Conservation (phyloP, 2,888 invertebrate genomes). For the Rhogogaster chlorosoma region DNA sequence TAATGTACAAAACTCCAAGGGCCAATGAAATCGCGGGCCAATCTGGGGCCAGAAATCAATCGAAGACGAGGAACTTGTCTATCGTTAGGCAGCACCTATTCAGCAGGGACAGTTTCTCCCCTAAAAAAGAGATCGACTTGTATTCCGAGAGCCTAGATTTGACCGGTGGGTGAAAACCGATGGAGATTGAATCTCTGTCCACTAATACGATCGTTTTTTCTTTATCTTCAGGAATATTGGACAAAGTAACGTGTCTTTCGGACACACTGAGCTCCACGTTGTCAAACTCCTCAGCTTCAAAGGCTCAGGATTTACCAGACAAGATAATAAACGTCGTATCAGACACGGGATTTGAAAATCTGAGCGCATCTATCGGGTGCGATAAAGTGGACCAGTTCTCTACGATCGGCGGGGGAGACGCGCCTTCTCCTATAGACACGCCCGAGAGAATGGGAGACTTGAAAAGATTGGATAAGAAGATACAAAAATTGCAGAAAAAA, state of each 20-base stretch:
- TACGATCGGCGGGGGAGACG: slow-evolving; percentile 67
- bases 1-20: slow-evolving; percentile 74
- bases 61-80: slow-evolving; percentile 64
- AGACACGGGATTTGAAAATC: not conserved
- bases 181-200: not conserved
- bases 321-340: not conserved
- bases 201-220: not conserved
- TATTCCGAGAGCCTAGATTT: slow-evolving; percentile 70
- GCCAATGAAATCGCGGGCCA: slow-evolving; percentile 45
- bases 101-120: slow-evolving; percentile 70
- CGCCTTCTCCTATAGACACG: slow-evolving; percentile 63
- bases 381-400: slow-evolving; percentile 61
- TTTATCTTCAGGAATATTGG: slow-evolving; percentile 66
- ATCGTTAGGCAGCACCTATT: slow-evolving; percentile 74
- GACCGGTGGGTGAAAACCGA: slow-evolving; percentile 65
- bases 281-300: slow-evolving; percentile 1
- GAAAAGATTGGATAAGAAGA: slow-evolving; percentile 60
- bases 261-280: slow-evolving; percentile 60
- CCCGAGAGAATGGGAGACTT: slow-evolving; percentile 61
- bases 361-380: slow-evolving; percentile 51
- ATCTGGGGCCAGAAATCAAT: slow-evolving; percentile 52
- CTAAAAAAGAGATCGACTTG: slow-evolving; percentile 65
- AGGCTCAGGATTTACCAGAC: slow-evolving; percentile 29
- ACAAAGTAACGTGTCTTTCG: slow-evolving; percentile 64
- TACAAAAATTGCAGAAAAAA: slow-evolving; percentile 58